Conservation (phyloP, 2,888 invertebrate species). For the Siphlonurus alternatus region DNA sequence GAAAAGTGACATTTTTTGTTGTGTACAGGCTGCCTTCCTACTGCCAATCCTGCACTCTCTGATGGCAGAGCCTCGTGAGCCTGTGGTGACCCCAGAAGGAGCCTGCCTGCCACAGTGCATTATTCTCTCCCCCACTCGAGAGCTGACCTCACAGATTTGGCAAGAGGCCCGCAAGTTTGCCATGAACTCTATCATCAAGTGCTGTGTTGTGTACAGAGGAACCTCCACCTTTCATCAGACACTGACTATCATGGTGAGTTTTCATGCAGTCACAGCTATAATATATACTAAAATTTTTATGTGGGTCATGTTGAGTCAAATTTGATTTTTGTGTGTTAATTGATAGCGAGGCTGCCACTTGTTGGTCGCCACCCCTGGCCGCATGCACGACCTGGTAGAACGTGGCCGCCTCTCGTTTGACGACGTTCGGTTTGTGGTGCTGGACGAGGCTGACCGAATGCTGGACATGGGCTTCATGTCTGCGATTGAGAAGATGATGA, state of each 20-base stretch:
- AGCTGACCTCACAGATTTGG: slow-evolving; percentile 75
- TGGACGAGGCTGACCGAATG: slow-evolving; percentile 73
- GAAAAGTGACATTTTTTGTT: slow-evolving; percentile 1
- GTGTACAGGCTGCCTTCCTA: slow-evolving; percentile 71
- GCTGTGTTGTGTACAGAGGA: slow-evolving; percentile 71
- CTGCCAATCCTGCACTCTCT: slow-evolving; percentile 70
- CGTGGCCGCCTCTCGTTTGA: slow-evolving; percentile 36
- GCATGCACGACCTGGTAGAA: slow-evolving; percentile 46
- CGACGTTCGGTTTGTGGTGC: slow-evolving; percentile 44
- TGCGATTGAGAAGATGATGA: slow-evolving; percentile 39
- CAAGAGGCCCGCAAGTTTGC: slow-evolving; percentile 75
- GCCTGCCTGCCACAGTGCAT: slow-evolving; percentile 63
- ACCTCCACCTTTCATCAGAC: slow-evolving; percentile 59
- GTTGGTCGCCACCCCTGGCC: slow-evolving; percentile 54
- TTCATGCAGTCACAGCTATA: neutral
- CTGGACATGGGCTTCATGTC: slow-evolving; percentile 54
- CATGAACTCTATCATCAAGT: slow-evolving; percentile 50
- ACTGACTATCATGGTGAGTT: slow-evolving; percentile 23
- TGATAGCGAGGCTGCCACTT: slow-evolving; percentile 47
- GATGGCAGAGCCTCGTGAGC: slow-evolving; percentile 33
- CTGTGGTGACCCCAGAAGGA: slow-evolving; percentile 32
- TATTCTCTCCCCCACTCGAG: slow-evolving; percentile 81
- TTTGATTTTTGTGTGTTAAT: neutral
- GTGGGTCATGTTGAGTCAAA: no score
- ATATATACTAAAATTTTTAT: neutral